Percentiles rank a stretch among this genome's conserved stretches.
phyloP scores from a whole-genome alignment of 2,888 invertebrate species.

The Bellardia pandia region DNA sequence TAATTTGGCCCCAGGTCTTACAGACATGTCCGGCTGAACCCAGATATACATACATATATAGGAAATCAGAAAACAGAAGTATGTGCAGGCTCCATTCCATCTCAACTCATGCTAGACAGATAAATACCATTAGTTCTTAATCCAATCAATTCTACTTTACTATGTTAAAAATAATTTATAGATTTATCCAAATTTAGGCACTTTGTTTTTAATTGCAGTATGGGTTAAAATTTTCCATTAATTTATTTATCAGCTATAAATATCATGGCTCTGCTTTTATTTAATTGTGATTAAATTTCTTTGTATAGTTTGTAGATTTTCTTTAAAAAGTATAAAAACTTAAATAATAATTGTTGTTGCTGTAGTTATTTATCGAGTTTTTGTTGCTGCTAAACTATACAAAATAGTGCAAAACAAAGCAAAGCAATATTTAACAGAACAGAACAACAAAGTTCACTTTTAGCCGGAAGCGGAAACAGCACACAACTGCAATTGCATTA shows the following conservation, averaged over 20 bases:
- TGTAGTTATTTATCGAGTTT: neutral
- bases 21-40: no score
- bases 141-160: no score
- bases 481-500: conserved; percentile 47
- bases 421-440: neutral
- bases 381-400: neutral
- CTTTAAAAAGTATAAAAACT: neutral
- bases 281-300: neutral
- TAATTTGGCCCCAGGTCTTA: no score
- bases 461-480: conserved; percentile 38
- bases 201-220: no score
- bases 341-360: neutral
- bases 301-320: neutral
- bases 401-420: neutral
- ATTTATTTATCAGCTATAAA: neutral
- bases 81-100: no score
- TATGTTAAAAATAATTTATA: no score
- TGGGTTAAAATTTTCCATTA: neutral
- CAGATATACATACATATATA: no score
- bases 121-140: no score
- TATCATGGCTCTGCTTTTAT: neutral
- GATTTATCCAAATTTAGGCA: no score
- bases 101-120: no score
- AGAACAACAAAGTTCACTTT: conserved; percentile 14
- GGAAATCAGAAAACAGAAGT: no score